Conservation (phyloP, 2,113 vertebrate genomes). For the Mustela nigripes region DNA sequence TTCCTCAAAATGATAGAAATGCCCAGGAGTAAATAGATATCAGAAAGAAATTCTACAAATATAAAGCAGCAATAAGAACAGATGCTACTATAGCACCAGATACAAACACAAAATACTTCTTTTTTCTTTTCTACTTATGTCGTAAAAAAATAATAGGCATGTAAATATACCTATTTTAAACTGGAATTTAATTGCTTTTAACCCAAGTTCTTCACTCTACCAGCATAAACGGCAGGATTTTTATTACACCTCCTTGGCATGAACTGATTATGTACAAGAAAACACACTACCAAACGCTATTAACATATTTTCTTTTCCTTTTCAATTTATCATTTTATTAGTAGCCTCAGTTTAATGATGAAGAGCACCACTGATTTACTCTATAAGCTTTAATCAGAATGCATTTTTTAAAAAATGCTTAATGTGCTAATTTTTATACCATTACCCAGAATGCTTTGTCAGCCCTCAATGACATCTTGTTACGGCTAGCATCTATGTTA, state of each 20-base stretch:
- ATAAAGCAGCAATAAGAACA: background rate
- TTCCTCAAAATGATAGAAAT: background rate
- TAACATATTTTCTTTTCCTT: background rate
- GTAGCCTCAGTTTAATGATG: constrained; percentile 5
- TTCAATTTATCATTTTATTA: background rate
- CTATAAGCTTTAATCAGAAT: constrained; percentile 7
- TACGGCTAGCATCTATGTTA: background rate
- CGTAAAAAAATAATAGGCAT: constrained; percentile 28
- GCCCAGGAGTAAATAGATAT: background rate
- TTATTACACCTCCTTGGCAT: background rate
- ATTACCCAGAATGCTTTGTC: constrained; percentile 53
- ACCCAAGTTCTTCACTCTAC: constrained; percentile 8
- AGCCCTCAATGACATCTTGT: background rate
- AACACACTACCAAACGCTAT: background rate
- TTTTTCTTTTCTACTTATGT: background rate
- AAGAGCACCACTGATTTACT: constrained; percentile 4
- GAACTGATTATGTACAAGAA: background rate
- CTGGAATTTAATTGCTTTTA: background rate
- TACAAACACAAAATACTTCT: background rate
- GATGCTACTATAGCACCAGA: background rate
- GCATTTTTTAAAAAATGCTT: constrained; percentile 36
- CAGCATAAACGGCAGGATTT: background rate
- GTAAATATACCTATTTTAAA: constrained; percentile 55
- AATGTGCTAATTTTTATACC: constrained; percentile 51
- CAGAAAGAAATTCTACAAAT: background rate